Percentiles rank a stretch among this genome's conserved stretches.
Conservation (phyloP, 2,888 invertebrate genomes). For the Watsonalla binaria region DNA sequence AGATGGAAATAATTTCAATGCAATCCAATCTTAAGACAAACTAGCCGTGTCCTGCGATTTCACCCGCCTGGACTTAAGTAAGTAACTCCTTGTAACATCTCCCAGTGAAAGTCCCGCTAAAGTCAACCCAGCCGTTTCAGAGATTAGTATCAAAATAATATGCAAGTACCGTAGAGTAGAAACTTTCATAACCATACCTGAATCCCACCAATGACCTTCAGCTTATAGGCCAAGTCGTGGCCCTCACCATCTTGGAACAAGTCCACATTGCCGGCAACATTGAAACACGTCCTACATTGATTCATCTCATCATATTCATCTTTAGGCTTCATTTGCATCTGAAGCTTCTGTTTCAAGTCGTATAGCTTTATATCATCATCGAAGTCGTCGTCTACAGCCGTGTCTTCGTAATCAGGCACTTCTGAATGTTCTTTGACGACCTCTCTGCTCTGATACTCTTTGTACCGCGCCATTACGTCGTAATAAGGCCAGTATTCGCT, state of each 20-base stretch:
- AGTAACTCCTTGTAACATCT: no score
- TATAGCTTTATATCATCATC: slow-evolving; percentile 66
- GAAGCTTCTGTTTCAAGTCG: slow-evolving; percentile 55
- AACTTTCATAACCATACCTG: slow-evolving; percentile 37
- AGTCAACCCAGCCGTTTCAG: no score
- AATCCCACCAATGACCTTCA: slow-evolving; percentile 52
- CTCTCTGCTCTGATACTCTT: slow-evolving; percentile 27
- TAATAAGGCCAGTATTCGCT: slow-evolving; percentile 68
- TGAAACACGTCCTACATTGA: slow-evolving; percentile 54
- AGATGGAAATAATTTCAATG: no score
- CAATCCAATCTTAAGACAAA: no score
- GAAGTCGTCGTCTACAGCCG: slow-evolving; percentile 38
- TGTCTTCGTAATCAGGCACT: slow-evolving; percentile 21
- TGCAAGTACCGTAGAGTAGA: no score
- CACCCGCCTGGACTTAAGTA: no score
- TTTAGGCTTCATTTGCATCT: slow-evolving; percentile 42
- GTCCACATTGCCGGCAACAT: slow-evolving; percentile 46
- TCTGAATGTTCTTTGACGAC: slow-evolving; percentile 26
- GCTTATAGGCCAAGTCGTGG: slow-evolving; percentile 49
- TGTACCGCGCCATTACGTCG: slow-evolving; percentile 52
- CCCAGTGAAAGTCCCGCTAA: no score
- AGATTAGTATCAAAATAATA: no score
- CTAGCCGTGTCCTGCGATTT: no score
- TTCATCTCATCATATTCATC: slow-evolving; percentile 32
- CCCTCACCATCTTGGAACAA: slow-evolving; percentile 52